Conservation (phyloP, 2,113 vertebrate genomes). For the Toxostoma redivivum region DNA sequence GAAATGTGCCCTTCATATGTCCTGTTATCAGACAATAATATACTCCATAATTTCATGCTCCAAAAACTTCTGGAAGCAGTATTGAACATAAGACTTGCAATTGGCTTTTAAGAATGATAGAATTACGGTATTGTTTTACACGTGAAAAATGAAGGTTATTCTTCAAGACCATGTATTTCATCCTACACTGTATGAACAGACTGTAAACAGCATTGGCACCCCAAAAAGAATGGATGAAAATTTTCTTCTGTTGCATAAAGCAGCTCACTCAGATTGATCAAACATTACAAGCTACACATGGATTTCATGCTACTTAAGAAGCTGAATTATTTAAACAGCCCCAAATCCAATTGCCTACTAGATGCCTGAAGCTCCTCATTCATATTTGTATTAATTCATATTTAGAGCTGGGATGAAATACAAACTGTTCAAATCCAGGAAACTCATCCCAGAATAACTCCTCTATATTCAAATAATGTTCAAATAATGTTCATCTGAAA, state of each 20-base stretch:
- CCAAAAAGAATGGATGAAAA: neutral
- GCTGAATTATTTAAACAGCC: neutral
- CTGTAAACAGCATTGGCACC: neutral
- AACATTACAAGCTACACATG: neutral
- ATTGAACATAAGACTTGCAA: conserved; percentile 32
- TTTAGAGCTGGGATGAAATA: neutral
- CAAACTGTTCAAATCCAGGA: neutral
- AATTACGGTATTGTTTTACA: conserved; percentile 9
- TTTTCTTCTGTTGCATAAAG: neutral
- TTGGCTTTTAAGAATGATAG: conserved; percentile 34
- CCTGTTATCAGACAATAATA: conserved; percentile 32
- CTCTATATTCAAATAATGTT: neutral
- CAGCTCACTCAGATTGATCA: neutral
- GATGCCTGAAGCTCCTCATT: neutral
- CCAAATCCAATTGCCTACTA: neutral
- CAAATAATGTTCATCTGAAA: neutral
- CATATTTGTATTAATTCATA: neutral
- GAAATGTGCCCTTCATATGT: neutral
- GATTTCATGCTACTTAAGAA: neutral
- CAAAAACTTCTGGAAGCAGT: conserved; percentile 27
- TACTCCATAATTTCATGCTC: conserved; percentile 36
- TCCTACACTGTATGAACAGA: neutral
- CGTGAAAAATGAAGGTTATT: neutral
- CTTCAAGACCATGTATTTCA: neutral
- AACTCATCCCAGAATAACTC: neutral